Evolutionary conservation across 2,888 invertebrate species (phyloP).

Genomic region (Apotomis betuletana): DNA sequence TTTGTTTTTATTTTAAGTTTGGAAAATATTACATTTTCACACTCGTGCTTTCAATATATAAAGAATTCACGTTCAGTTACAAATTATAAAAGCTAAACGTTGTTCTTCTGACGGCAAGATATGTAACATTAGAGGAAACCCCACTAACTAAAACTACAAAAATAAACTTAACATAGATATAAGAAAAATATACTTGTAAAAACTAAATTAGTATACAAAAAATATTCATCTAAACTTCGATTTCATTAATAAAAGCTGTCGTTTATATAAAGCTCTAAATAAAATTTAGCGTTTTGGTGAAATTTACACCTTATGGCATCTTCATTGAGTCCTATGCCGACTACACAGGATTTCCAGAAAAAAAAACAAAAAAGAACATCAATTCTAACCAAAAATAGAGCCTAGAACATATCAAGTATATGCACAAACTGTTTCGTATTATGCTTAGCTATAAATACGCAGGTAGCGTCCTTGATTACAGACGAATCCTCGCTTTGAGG

Average conservation of each 20-base stretch:
- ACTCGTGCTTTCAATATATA: not conserved
- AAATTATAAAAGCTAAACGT: no score
- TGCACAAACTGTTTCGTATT: no score
- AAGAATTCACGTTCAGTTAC: not conserved
- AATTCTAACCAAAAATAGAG: no score
- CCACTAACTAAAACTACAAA: slow-evolving; percentile 37
- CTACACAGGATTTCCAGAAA: slow-evolving; percentile 2
- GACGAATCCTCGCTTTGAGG: no score
- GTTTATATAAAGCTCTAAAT: slow-evolving; percentile 33
- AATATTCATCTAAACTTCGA: slow-evolving; percentile 41
- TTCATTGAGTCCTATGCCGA: not conserved
- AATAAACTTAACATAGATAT: slow-evolving; percentile 37
- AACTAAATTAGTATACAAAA: slow-evolving; percentile 41
- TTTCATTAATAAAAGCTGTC: slow-evolving; percentile 34
- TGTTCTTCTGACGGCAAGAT: slow-evolving; percentile 17
- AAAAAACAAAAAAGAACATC: not conserved
- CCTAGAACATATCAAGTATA: no score
- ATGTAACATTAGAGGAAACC: slow-evolving; percentile 34
- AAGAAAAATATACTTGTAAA: slow-evolving; percentile 43
- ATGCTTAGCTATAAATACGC: no score
- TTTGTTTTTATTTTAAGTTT: no score
- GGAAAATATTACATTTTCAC: not conserved
- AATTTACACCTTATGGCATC: slow-evolving; percentile 34
- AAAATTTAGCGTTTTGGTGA: slow-evolving; percentile 25
- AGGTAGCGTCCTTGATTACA: no score